phyloP scores from a whole-genome alignment of 1,140 invertebrate genomes.

The Diploscapter pachys region DNA sequence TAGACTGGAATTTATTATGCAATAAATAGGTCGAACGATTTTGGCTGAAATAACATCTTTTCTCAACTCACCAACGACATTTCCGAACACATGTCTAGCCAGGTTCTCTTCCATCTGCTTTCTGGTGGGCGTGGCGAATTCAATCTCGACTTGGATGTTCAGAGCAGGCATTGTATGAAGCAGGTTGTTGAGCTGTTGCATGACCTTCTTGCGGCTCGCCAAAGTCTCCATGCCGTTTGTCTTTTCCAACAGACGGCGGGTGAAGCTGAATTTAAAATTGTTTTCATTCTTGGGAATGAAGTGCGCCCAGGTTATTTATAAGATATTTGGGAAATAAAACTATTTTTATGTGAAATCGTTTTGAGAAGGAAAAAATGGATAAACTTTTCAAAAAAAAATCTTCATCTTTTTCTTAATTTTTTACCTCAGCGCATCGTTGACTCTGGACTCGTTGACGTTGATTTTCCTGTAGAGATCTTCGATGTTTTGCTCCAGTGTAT shows the following conservation, averaged over 20 bases:
- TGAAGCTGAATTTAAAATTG: constrained; percentile 28
- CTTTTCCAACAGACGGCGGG: constrained; percentile 30
- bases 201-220: constrained; percentile 36
- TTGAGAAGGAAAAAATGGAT: neutral
- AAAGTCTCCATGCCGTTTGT: constrained; percentile 34
- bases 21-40: too few relatives aligned
- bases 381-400: neutral
- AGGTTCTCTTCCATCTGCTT: constrained; percentile 30
- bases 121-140: constrained; percentile 19
- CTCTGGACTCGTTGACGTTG: constrained; percentile 26
- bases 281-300: neutral
- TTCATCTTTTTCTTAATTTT: neutral
- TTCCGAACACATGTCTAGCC: constrained; percentile 14
- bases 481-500: constrained; percentile 21
- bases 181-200: constrained; percentile 35
- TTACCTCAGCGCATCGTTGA: constrained; percentile 37
- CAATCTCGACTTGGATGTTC: constrained; percentile 30
- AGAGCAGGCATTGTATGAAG: constrained; percentile 34
- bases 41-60: too few relatives aligned
- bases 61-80: constrained; percentile 12
- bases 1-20: too few relatives aligned
- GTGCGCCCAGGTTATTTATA: too few relatives aligned
- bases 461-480: constrained; percentile 37
- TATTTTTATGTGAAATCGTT: neutral
- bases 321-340: neutral